phyloP scores from a whole-genome alignment of 2,888 invertebrate genomes.

The Netelia virgata region DNA sequence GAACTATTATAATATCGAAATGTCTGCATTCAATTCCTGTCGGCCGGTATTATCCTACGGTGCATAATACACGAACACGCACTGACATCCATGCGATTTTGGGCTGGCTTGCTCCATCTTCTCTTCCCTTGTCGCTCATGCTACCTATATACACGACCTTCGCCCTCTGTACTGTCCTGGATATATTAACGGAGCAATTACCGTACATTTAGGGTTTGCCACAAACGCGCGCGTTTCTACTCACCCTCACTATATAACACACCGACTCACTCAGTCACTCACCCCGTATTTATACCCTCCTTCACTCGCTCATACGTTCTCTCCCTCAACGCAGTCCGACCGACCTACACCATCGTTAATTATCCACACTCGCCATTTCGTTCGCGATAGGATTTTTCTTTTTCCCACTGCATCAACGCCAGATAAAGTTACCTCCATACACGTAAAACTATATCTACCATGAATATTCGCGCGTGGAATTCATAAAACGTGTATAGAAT shows the following conservation, averaged over 20 bases:
- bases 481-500: constrained; percentile 44
- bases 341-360: constrained; percentile 53
- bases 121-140: constrained; percentile 1
- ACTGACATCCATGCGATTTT: constrained; percentile 34
- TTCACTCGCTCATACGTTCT: constrained; percentile 8
- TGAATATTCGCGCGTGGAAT: constrained; percentile 43
- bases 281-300: not conserved
- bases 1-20: not conserved
- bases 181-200: constrained; percentile 73
- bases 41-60: not conserved
- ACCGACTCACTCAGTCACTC: constrained; percentile 17
- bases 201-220: constrained; percentile 52
- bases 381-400: constrained; percentile 29
- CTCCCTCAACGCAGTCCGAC: constrained; percentile 27
- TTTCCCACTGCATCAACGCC: constrained; percentile 20
- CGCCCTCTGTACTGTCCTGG: constrained; percentile 45
- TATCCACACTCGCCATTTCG: constrained; percentile 42
- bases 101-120: constrained; percentile 30
- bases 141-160: not conserved
- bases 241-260: constrained; percentile 12
- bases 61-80: not conserved
- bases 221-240: constrained; percentile 34
- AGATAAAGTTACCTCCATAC: constrained; percentile 21
- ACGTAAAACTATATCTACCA: not conserved
- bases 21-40: constrained; percentile 3